Percentiles rank a stretch among this genome's conserved stretches.
phyloP scores from a whole-genome alignment of 2,888 invertebrate genomes.

The Melieria crassipennis region DNA sequence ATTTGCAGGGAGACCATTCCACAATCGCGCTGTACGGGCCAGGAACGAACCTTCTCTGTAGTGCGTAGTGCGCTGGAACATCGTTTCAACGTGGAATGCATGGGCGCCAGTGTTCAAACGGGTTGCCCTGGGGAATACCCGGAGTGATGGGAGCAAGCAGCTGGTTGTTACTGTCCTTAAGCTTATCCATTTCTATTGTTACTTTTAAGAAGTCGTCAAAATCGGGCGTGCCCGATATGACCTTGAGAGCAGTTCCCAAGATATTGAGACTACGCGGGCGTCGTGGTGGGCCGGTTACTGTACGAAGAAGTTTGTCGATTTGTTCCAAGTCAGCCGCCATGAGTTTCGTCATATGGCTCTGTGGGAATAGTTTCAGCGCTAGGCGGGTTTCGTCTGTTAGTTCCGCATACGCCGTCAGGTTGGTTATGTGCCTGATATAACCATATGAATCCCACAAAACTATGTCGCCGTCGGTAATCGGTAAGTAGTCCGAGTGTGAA shows the following conservation, averaged over 20 bases:
- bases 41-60: too few species aligned
- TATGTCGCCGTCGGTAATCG: constrained; percentile 7
- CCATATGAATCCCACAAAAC: neutral
- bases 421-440: neutral
- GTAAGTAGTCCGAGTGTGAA: constrained; percentile 7
- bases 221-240: constrained; percentile 11
- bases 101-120: too few species aligned
- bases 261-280: constrained; percentile 4
- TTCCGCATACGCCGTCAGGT: constrained; percentile 3
- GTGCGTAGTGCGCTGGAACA: too few species aligned
- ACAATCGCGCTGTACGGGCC: too few species aligned
- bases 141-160: too few species aligned
- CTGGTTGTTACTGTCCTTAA: too few species aligned
- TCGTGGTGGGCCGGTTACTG: neutral
- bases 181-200: too few species aligned
- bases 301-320: constrained; percentile 1
- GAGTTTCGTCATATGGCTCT: constrained; percentile 14
- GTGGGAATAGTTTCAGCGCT: constrained; percentile 2
- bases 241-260: constrained; percentile 16
- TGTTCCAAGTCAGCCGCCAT: constrained; percentile 9
- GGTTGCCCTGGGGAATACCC: too few species aligned
- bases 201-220: constrained; percentile 3
- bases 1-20: too few species aligned
- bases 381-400: neutral
- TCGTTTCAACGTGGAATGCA: too few species aligned